Evolutionary conservation across 2,888 invertebrate genomes (phyloP).

Genomic region (Tinea semifulvella): DNA sequence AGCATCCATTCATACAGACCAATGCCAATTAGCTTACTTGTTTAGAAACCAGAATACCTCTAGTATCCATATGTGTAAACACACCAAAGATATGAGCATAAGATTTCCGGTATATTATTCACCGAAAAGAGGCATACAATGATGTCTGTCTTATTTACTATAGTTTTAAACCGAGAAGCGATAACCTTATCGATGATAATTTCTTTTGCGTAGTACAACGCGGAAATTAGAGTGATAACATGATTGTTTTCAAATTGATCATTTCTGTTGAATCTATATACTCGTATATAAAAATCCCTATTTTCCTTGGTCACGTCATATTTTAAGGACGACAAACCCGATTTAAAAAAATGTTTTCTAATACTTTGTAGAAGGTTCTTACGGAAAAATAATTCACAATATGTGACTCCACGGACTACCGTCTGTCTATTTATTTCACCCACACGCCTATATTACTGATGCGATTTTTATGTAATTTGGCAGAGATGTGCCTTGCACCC

Average conservation of each 20-base stretch:
- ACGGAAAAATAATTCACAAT: too few relatives aligned
- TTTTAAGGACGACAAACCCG: too few relatives aligned
- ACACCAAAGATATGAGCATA: not conserved
- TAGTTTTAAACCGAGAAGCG: conserved; percentile 22
- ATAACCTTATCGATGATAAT: conserved; percentile 43
- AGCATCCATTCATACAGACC: conserved; percentile 52
- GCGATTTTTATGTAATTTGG: too few relatives aligned
- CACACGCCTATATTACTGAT: too few relatives aligned
- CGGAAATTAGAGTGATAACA: conserved; percentile 43
- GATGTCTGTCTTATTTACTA: conserved; percentile 19
- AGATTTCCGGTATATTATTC: conserved; percentile 10
- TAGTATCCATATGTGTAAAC: not conserved
- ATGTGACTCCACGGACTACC: too few relatives aligned
- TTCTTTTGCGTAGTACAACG: conserved; percentile 46
- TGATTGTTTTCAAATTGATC: conserved; percentile 33
- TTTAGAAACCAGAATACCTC: conserved; percentile 4
- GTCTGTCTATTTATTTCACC: too few relatives aligned
- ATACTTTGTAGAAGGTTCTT: too few relatives aligned
- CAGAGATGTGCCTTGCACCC: too few relatives aligned
- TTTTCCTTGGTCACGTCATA: too few relatives aligned
- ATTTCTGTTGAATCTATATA: too few relatives aligned
- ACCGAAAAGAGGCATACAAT: not conserved
- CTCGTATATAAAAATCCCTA: too few relatives aligned
- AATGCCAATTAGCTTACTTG: conserved; percentile 26
- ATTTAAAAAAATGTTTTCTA: too few relatives aligned